A percentile compares a stretch with the other conserved stretches of the same genome.
phyloP scores from a whole-genome alignment of 1,140 invertebrate genomes.

The Zaprionus ornatus region DNA sequence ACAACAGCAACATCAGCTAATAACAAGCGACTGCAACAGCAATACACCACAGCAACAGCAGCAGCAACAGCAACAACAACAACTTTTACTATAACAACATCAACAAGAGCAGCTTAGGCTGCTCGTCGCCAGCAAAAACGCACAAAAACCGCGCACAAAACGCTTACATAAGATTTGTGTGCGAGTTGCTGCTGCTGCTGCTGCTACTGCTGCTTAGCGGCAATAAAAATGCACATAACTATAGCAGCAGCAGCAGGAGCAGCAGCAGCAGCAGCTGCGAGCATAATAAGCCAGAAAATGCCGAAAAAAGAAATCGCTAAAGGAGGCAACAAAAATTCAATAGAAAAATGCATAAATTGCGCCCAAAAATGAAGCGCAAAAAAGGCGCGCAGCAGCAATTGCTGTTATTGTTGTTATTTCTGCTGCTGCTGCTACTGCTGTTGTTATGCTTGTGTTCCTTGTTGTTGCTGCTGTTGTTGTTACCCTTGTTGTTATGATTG shows the following conservation, averaged over 20 bases:
- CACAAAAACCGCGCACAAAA: conserved; percentile 53
- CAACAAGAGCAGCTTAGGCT: conserved; percentile 3
- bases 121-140: conserved; percentile 30
- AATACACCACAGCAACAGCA: neutral
- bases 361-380: conserved; percentile 12
- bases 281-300: conserved; percentile 16
- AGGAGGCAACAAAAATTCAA: conserved; percentile 1
- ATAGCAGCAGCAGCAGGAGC: neutral
- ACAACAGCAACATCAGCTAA: conserved; percentile 19
- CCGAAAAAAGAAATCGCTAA: conserved; percentile 7
- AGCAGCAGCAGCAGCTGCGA: neutral
- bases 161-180: conserved; percentile 65
- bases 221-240: conserved; percentile 34
- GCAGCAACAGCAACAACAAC: neutral
- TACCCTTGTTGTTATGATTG: neutral
- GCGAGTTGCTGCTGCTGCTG: conserved; percentile 8
- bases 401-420: conserved; percentile 3
- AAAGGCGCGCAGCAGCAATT: conserved; percentile 45
- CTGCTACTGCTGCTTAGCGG: conserved; percentile 25
- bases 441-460: neutral
- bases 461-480: conserved; percentile 3
- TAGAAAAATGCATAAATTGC: conserved; percentile 6
- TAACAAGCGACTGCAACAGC: conserved; percentile 19
- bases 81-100: conserved; percentile 1
- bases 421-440: neutral